Base-by-base conservation (phyloP, 2,888 invertebrate species). In the Sylvicola cinctus region DNA sequence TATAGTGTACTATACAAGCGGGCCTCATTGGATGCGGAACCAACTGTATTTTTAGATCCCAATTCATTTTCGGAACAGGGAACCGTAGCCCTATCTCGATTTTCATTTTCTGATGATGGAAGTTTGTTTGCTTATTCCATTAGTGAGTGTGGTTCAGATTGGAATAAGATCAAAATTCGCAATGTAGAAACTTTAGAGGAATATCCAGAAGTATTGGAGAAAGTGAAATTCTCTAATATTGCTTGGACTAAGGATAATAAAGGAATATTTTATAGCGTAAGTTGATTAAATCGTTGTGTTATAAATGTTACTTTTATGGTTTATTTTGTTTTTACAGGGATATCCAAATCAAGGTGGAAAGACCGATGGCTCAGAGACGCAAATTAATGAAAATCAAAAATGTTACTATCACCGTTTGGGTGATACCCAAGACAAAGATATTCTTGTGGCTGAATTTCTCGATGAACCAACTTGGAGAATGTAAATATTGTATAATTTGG, bases 201-300 rank as follows among this genome's bases (percentile, higher is more conserved):
- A 49, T 79, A 84, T 44, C 70, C 78, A 11, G 96, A 98, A 55
- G 67, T 74, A n/a, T 62, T 98, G 41, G 74, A 79, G 47, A 83
- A 85, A 53, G 83, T 93, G 0, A 95, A 95, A 58, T 95, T 84
- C 55, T 81, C 90, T 2, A 68, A 75, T 11, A 71, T 95, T 59
- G 68, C 84, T 1, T 98, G 95, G 95, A 87, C 87, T 17, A 85
- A 87, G 51, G 93, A 96, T 57, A 78, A 91, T 55, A 72, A 75
- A 49, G 96, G 96, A 29, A 68, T 96, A 44, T 96, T 98, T 60
- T 98, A 96, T 58, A 80, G 79, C 36, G 80, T 78, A 60, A 64
- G 65, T 39, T 25, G 26, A 23, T 17, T 29, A 8, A 12, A 28
- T 13, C 5, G 11, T 10, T 16, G 16, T 14, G 26, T 4, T 10